Conservation (phyloP, 2,888 invertebrate genomes). For the Plagodis pulveraria region DNA sequence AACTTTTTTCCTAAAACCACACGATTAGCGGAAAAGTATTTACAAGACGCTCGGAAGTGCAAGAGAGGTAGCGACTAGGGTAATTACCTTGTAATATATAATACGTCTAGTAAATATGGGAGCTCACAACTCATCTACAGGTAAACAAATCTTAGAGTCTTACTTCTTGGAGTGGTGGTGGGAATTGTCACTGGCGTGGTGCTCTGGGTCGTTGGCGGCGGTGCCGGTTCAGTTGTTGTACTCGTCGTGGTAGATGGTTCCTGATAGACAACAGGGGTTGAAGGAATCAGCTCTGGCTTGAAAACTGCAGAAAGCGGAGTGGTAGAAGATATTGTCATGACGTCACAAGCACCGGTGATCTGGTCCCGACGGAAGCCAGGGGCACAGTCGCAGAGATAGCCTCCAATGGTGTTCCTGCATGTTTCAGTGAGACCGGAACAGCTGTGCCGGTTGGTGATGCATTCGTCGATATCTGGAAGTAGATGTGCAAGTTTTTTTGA, state of each 20-base stretch:
- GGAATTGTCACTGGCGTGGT: constrained; percentile 24
- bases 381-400: constrained; percentile 93
- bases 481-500: constrained; percentile 5
- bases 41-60: no score
- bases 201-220: constrained; percentile 34
- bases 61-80: no score
- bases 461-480: constrained; percentile 91
- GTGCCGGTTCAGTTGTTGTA: constrained; percentile 40
- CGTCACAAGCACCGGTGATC: constrained; percentile 59
- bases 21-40: no score
- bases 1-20: no score
- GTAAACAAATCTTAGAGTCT: no score
- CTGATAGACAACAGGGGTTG: constrained; percentile 1
- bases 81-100: no score
- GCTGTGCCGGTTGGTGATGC: constrained; percentile 84
- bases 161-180: constrained; percentile 25
- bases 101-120: no score
- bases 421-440: constrained; percentile 85
- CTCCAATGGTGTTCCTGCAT: constrained; percentile 95
- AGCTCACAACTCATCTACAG: no score
- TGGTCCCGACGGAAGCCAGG: constrained; percentile 90
- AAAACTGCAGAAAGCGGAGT: constrained; percentile 31
- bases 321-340: constrained; percentile 52
- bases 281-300: constrained; percentile 8
- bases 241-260: constrained; percentile 37